Base-by-base conservation (phyloP, 2,797 vertebrate genomes). In the Vipera latastei region DNA sequence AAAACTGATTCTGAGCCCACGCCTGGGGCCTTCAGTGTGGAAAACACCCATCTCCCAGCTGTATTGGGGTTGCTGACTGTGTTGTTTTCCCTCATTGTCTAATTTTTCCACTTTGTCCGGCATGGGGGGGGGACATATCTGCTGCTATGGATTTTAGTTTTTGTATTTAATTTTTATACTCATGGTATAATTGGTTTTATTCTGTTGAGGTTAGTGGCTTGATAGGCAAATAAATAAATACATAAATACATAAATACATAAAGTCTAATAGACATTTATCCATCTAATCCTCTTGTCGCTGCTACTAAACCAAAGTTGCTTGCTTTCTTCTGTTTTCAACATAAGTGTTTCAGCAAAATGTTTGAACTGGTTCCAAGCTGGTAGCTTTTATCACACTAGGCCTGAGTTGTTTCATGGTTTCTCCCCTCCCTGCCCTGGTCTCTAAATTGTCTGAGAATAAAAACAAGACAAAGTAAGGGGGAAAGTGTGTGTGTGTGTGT, bases 391-490 rank as follows among this genome's bases (percentile, higher is more conserved):
- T n/a, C 60, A 2, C 86, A 95, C 90, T 53, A 86, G 94, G 89
- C 57, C 83, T 63, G 85, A 95, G 7, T 5, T 32, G 38, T 90
- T 94, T 53, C 87, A 89, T 91, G 53, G 96, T 55, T 48, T 73
- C 91, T 48, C 69, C 60, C 92, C 32, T 91, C 92, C 94, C 53
- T 86, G 28, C 22, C 90, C 93, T 96, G 32, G 60, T 18, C 32
- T 44, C 32, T 44, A 78, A 78, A 78, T 18, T 44, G 32, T 93
- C 90, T 48, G 95, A 94, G 91, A 28, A 59, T 96, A 95, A 94
- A 96, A 96, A 95, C 44, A 59, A 93, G 94, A 32, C 51, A 83
- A 14, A 14, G 12, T 26, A 12, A 44, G 25, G 28, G 28, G 28
- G 11, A 28, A 26, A 86, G 92, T 60, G 32, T 20, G 9, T 92